Conservation (phyloP, 2,888 invertebrate species). For the Caenorhabditis plicata region DNA sequence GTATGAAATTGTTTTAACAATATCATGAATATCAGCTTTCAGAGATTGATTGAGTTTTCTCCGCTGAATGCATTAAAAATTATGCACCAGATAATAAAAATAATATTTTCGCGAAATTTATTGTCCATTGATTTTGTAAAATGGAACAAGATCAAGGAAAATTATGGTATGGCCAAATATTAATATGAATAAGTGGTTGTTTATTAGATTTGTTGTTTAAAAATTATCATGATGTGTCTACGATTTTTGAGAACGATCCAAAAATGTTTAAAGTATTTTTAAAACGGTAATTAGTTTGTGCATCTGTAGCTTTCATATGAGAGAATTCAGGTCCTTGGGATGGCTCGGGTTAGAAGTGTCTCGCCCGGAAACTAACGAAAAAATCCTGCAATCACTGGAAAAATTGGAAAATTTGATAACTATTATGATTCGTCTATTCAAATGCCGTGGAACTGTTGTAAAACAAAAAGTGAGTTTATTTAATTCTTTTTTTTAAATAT, state of each 20-base stretch:
- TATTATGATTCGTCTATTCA: constrained; percentile 2
- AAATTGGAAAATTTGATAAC: background rate
- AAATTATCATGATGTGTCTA: too few relatives aligned
- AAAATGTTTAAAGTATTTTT: too few relatives aligned
- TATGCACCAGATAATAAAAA: background rate
- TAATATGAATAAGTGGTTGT: background rate
- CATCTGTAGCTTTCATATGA: too few relatives aligned
- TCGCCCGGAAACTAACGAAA: background rate
- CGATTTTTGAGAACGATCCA: too few relatives aligned
- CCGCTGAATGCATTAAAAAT: background rate
- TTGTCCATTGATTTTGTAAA: too few relatives aligned
- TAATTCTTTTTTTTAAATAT: background rate
- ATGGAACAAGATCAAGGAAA: background rate
- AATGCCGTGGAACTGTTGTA: constrained; percentile 6
- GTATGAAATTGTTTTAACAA: background rate
- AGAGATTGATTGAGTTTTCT: background rate
- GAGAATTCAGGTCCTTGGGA: too few relatives aligned
- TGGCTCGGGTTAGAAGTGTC: background rate
- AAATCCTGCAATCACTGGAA: background rate
- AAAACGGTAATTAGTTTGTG: too few relatives aligned
- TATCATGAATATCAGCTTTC: background rate
- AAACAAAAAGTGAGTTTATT: constrained; percentile 12
- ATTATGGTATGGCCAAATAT: background rate
- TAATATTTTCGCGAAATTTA: background rate
- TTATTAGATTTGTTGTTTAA: too few relatives aligned